Base-by-base conservation (phyloP, 1,140 invertebrate species). In the Drosophila bocqueti region DNA sequence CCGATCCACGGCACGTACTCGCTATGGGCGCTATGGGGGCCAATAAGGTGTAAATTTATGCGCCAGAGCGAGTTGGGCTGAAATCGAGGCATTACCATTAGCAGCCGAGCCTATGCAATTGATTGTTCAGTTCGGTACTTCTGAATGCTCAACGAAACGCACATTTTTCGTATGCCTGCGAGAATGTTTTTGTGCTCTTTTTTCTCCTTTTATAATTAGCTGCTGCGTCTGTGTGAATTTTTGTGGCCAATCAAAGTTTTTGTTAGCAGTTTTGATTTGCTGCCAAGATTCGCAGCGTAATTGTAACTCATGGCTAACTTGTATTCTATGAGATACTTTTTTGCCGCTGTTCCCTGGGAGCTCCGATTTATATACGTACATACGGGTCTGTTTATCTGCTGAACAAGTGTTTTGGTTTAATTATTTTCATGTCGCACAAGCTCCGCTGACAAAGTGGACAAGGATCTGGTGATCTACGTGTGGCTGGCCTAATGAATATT, bases 1-100 rank as follows among this genome's bases (percentile, higher is more conserved):
- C 15, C 38, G 47, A 77, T 83, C 55, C 50, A 49, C 47, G 60
- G 83, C 80, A 87, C 81, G 81, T 84, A 90, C 69, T 61, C 40
- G 74, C 78, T 81, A 60, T 81, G 78, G 85, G 86, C 76, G 85
- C 85, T 82, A 90, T 90, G 85, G 85, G 85, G 85, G 85, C 86
- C 85, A 90, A 90, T 90, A 90, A 85, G 86, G 86, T 90, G 85
- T 90, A 90, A 90, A 90, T 90, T 90, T 90, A 90, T 90, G 85
- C 85, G 71, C 49, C 66, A 64, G 49, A 49, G 43, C 64, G 31
- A 68, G 26, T 36, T 68, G 43, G 46, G 66, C 45, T 38, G 66
- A 68, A 81, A 72, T 62, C 40, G 47, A 66, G 63, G 64, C 64
- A 81, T 85, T 74, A 90, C 71, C 81, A 76, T 55, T 55, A 55